Evolutionary conservation across 1,140 invertebrate genomes (phyloP).

Genomic region (Halyomorpha halys): DNA sequence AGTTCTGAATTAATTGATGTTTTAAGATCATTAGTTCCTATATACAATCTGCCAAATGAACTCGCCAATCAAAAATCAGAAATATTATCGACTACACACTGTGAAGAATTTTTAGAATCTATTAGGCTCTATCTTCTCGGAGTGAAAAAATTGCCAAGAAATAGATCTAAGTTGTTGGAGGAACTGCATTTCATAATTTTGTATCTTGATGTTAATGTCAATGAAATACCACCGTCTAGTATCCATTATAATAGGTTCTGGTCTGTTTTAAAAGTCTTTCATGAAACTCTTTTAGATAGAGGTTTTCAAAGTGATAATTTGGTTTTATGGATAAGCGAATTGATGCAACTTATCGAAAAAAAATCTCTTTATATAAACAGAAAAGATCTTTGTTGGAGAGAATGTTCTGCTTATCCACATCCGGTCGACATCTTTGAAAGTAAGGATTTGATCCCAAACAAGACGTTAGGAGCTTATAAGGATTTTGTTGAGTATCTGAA

Average conservation of each 20-base stretch:
- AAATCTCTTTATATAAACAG: not conserved
- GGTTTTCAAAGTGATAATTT: not conserved
- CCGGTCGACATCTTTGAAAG: not conserved
- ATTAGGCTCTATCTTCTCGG: not conserved
- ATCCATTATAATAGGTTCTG: not conserved
- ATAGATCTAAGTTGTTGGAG: not conserved
- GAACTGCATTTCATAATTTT: not conserved
- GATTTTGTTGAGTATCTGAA: conserved; percentile 41
- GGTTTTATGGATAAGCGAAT: not conserved
- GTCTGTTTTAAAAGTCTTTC: not conserved
- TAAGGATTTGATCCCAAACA: not conserved
- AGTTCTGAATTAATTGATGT: not conserved
- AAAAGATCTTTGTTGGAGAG: not conserved
- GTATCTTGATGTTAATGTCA: not conserved
- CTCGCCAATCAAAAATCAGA: not conserved
- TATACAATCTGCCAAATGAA: not conserved
- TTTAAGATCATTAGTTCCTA: not conserved
- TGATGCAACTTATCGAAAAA: not conserved
- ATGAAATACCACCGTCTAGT: not conserved
- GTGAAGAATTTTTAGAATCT: not conserved
- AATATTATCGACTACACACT: not conserved
- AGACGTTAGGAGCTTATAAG: conserved; percentile 31
- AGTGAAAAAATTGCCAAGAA: not conserved
- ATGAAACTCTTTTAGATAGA: not conserved
- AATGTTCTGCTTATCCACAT: not conserved